phyloP scores from a whole-genome alignment of 2,113 vertebrate species.

The Periophthalmodon schlosseri region DNA sequence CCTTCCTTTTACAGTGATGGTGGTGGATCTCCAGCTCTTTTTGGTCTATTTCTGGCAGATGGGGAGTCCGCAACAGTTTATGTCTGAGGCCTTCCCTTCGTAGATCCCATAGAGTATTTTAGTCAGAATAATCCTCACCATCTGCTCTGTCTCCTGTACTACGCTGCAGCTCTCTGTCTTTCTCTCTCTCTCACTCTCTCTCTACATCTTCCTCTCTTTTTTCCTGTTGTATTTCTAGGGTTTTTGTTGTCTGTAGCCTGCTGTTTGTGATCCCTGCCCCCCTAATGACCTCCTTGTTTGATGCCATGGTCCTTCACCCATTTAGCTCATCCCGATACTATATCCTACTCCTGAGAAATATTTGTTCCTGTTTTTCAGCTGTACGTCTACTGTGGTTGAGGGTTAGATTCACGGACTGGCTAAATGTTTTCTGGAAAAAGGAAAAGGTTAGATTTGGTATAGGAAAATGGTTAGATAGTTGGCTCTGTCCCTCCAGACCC shows the following conservation, averaged over 20 bases:
- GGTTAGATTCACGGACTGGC: too few relatives aligned
- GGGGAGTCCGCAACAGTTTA: slow-evolving; percentile 68
- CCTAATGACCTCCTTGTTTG: not conserved
- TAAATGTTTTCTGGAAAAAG: too few relatives aligned
- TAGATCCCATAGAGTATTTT: slow-evolving; percentile 78
- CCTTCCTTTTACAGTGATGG: slow-evolving; percentile 10
- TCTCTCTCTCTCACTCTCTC: slow-evolving; percentile 35
- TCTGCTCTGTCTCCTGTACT: slow-evolving; percentile 74
- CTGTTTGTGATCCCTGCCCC: slow-evolving; percentile 13
- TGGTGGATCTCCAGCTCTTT: slow-evolving; percentile 40
- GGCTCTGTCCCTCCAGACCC: too few relatives aligned
- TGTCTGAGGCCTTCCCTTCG: slow-evolving; percentile 68
- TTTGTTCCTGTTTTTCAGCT: slow-evolving; percentile 20
- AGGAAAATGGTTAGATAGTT: too few relatives aligned
- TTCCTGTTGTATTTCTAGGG: slow-evolving; percentile 33
- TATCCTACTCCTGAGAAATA: not conserved
- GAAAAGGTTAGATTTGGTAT: too few relatives aligned
- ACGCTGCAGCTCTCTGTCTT: slow-evolving; percentile 54
- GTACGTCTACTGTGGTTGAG: not conserved
- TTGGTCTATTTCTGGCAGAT: slow-evolving; percentile 75
- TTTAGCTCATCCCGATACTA: slow-evolving; percentile 9
- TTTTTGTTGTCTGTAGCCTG: slow-evolving; percentile 15
- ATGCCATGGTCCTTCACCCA: slow-evolving; percentile 11
- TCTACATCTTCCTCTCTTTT: slow-evolving; percentile 8
- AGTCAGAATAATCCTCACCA: slow-evolving; percentile 80